Evolutionary conservation across 2,113 vertebrate genomes (phyloP).

Genomic region (Paraplagusia blochii): DNA sequence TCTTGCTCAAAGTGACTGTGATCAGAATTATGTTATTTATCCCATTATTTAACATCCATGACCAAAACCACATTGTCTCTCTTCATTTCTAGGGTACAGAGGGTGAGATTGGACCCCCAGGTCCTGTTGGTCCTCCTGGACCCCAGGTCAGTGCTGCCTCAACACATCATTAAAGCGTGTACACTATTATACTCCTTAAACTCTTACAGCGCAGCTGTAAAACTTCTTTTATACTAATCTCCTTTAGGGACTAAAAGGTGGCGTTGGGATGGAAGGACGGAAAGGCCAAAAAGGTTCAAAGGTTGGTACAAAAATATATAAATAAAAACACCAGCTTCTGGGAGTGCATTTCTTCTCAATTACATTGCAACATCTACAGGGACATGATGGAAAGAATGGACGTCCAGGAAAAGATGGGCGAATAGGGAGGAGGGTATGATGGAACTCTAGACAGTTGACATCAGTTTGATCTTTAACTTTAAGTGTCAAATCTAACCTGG

Average conservation of each 20-base stretch:
- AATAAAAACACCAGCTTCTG: too few species aligned
- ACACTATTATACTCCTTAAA: background rate
- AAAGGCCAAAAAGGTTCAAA: conserved; percentile 77
- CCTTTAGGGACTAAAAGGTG: conserved; percentile 71
- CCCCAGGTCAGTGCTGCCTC: conserved; percentile 56
- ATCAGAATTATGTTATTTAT: too few species aligned
- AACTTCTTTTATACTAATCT: background rate
- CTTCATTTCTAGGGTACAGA: conserved; percentile 53
- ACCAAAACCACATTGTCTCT: background rate
- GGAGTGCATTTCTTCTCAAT: background rate
- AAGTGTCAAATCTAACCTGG: background rate
- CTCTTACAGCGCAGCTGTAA: background rate
- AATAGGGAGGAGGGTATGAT: conserved; percentile 71
- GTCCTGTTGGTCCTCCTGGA: conserved; percentile 65
- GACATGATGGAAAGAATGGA: conserved; percentile 63
- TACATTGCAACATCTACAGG: conserved; percentile 62
- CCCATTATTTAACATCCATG: background rate
- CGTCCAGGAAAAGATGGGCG: conserved; percentile 63
- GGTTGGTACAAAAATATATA: conserved; percentile 59
- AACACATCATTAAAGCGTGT: background rate
- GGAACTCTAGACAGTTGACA: background rate
- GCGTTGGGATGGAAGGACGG: conserved; percentile 63
- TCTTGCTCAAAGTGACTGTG: background rate
- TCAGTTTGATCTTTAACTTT: background rate
- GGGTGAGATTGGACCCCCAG: conserved; percentile 67